These are phyloP conservation scores for Hippolais icterina DNA, from an alignment of 2,113 vertebrate genomes.

Conservation along the genomic window DNA sequence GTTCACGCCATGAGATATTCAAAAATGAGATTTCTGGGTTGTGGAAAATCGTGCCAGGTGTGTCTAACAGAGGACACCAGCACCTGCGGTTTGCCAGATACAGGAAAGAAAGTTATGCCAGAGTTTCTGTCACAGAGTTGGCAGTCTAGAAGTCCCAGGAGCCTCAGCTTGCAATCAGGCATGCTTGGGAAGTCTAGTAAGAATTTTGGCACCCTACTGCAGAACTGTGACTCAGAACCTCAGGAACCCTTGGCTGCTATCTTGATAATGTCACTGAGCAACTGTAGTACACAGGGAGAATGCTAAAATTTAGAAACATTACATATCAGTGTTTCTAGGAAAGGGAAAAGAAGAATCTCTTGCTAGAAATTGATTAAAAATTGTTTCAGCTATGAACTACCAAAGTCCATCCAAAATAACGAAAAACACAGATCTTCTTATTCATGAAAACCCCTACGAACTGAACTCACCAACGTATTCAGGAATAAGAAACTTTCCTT, in stretches of 20 bases:
- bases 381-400: background rate
- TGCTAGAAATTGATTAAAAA: background rate
- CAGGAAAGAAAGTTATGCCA: background rate
- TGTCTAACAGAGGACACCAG: background rate
- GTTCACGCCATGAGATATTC: background rate
- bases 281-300: background rate
- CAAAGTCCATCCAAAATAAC: background rate
- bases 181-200: constrained; percentile 6
- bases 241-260: constrained; percentile 19
- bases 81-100: background rate
- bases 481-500: background rate
- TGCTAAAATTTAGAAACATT: constrained; percentile 3
- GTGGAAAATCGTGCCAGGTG: background rate
- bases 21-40: background rate
- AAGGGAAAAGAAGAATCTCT: background rate
- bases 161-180: background rate
- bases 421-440: background rate
- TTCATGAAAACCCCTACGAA: background rate
- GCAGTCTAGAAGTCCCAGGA: background rate
- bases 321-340: constrained; percentile 15
- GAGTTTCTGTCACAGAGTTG: background rate
- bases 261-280: constrained; percentile 15
- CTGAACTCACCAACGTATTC: background rate
- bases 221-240: constrained; percentile 41
- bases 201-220: background rate